A percentile compares a stretch with the other conserved stretches of the same genome.
These are phyloP conservation scores for Tadarida brasiliensis DNA, from an alignment of 2,797 vertebrate genomes.

Conservation along the genomic window DNA sequence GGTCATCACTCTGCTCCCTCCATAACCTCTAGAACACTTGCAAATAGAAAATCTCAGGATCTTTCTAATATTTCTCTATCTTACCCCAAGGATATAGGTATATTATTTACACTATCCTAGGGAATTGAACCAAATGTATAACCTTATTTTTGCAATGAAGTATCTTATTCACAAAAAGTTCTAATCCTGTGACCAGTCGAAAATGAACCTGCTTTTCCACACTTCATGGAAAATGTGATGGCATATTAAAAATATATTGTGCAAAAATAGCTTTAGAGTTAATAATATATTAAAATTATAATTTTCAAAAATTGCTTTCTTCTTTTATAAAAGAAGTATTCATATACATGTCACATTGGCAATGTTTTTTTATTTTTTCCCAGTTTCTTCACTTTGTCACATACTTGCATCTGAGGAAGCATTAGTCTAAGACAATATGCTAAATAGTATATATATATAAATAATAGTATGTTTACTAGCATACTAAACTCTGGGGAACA, in stretches of 20 bases:
- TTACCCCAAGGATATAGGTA: not conserved
- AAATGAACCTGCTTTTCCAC: not conserved
- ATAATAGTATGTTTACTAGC: not conserved
- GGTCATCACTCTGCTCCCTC: not conserved
- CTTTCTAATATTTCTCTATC: not conserved
- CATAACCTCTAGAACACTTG: not conserved
- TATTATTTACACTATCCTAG: not conserved
- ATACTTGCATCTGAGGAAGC: not conserved
- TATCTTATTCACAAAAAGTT: not conserved
- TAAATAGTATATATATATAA: not conserved
- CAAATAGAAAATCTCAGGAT: not conserved
- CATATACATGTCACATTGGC: not conserved
- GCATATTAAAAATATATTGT: not conserved
- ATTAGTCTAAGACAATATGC: not conserved
- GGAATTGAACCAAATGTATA: not conserved
- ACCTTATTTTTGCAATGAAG: not conserved
- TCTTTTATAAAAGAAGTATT: constrained; percentile 28
- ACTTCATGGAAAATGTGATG: not conserved
- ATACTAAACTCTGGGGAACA: not conserved
- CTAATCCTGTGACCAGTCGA: not conserved
- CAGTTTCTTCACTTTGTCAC: not conserved
- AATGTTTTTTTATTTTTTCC: not conserved
- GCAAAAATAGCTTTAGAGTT: not conserved
- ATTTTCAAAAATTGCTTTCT: not conserved
- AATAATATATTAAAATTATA: not conserved